phyloP scores from a whole-genome alignment of 2,888 invertebrate species.

The Lasiommata megera region DNA sequence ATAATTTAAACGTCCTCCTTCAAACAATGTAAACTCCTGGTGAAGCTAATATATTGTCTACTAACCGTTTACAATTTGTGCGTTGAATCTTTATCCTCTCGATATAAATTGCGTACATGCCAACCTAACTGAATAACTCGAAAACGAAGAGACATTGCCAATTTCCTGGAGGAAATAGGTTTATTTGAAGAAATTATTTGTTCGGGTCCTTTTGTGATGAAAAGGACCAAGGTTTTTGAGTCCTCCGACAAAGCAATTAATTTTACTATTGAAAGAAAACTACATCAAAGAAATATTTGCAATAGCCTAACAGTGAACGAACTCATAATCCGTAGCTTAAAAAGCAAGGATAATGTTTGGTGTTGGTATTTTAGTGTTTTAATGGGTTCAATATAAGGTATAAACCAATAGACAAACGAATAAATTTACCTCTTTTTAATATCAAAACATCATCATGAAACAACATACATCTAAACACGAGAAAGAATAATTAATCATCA shows the following conservation, averaged over 20 bases:
- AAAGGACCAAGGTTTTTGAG: not conserved
- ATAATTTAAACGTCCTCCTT: no score
- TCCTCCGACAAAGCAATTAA: not conserved
- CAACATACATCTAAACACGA: no score
- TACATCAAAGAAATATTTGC: not conserved
- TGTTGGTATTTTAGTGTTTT: no score
- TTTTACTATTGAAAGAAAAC: not conserved
- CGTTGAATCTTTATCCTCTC: not conserved
- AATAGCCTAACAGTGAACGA: not conserved
- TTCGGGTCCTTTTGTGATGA: not conserved
- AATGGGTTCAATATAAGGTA: no score
- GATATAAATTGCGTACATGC: not conserved
- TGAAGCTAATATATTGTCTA: not conserved
- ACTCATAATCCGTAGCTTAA: no score
- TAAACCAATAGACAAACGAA: no score
- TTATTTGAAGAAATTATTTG: not conserved
- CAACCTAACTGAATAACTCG: not conserved
- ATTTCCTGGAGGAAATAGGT: slow-evolving; percentile 50
- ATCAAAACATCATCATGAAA: no score
- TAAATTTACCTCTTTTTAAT: no score
- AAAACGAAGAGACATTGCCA: slow-evolving; percentile 35
- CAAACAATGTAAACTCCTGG: no score
- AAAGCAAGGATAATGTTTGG: not conserved
- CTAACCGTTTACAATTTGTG: not conserved
- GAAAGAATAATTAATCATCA: no score